Base-by-base conservation (phyloP, 2,888 invertebrate genomes). In the Drosophila rellima region DNA sequence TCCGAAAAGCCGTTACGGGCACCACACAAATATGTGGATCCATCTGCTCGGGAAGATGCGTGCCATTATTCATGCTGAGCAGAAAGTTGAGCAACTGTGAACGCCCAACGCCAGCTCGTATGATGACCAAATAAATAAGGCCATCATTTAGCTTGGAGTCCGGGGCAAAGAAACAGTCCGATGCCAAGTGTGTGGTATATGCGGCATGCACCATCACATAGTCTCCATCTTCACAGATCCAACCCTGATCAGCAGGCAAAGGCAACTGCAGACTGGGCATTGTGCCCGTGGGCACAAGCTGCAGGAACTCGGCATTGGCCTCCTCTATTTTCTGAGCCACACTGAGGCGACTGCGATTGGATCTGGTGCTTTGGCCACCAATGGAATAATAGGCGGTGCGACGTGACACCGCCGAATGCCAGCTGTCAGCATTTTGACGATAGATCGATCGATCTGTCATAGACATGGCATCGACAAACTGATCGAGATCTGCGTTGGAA, bases 1-100 rank as follows among this genome's bases (percentile, higher is more conserved):
- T 95, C 70, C 98, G 95, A 93, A 99, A 98, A 4, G 98, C 98
- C 74, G 95, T 95, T 1, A 98, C 98, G 0, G 98, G 96, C 66
- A 98, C 93, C 93, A 97, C 95, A 88, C 94, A 94, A 20, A 96
- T 93, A 71, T 93, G 93, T 75, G 96, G 95, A 86, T 96, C 95
- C 51, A 94, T 95, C 69, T 95, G 94, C 52, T 95, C 94, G n/a
- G 94, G 92, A 42, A 97, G 93, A 91, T 99, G 98, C n/a, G 95
- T 94, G 1, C 98, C 98, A 26, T 95, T 95, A 74, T 96, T 96
- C 74, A 98, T 93, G 45, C 96, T 95, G 40, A 97, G 92, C 56
- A 99, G 94, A 91, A 98, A 96, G 87, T 96, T 95, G 18, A 95
- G 85, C 55, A 98, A 93, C 90, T 97, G 96, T 26, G 96, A 94